Evolutionary conservation across 2,113 vertebrate genomes (phyloP).

Genomic region (Pomatorhinus ruficollis): DNA sequence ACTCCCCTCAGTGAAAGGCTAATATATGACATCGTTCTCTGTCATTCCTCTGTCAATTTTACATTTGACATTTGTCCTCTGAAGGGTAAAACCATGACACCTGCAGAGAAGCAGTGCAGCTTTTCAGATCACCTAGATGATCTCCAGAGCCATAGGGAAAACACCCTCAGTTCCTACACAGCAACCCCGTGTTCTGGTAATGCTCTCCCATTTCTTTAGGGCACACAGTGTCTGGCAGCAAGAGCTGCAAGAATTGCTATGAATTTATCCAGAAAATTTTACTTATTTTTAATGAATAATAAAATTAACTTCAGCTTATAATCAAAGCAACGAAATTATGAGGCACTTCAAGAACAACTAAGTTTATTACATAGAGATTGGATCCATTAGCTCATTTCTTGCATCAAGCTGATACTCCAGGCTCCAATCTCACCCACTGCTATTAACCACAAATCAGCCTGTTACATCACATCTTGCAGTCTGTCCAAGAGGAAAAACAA

Average conservation of each 20-base stretch:
- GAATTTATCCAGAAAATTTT: background rate
- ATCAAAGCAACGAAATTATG: background rate
- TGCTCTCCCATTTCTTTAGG: background rate
- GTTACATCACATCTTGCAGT: constrained; percentile 36
- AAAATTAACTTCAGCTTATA: background rate
- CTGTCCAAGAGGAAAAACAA: constrained; percentile 22
- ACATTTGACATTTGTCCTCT: background rate
- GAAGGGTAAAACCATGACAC: background rate
- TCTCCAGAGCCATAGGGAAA: background rate
- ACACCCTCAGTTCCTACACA: background rate
- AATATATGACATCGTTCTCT: background rate
- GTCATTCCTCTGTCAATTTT: background rate
- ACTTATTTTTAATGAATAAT: background rate
- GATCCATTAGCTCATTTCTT: constrained; percentile 15
- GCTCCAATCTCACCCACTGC: background rate
- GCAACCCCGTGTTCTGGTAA: background rate
- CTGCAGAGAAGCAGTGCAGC: background rate
- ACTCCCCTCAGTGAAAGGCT: background rate
- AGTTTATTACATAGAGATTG: background rate
- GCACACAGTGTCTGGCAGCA: background rate
- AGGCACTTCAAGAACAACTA: background rate
- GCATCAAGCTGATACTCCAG: background rate
- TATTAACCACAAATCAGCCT: constrained; percentile 29
- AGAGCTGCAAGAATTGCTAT: background rate
- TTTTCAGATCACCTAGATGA: background rate